Base-by-base conservation (phyloP, 2,113 vertebrate genomes). In the Amphiprion percula region DNA sequence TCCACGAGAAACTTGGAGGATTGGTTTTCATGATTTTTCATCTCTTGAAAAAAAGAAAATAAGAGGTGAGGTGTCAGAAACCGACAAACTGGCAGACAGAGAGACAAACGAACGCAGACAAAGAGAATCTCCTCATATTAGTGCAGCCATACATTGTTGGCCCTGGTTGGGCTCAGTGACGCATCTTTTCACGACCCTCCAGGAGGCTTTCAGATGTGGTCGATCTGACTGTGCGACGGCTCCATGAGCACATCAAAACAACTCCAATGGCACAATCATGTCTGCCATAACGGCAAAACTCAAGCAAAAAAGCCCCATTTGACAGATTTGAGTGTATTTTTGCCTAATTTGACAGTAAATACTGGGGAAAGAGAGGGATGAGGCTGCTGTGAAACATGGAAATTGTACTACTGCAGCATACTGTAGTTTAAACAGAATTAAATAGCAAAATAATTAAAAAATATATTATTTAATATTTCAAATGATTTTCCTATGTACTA, bases 151-250 rank as follows among this genome's bases (percentile, higher is more conserved):
- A 54, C 55, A 59, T 69, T 80, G 77, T 78, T 77, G 61, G 60
- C 30, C 62, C 73, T 5, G 8, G 62, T 50, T 66, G 72, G 79
- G n/a, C 44, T 62, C n/a, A 4, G 77, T 91, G 91, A 94, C 80
- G 76, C 78, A 75, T 74, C 68, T 79, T 89, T 90, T 88, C 79
- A 72, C 80, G 73, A 80, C 69, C 85, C 33, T 64, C 41, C 37
- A 55, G 62, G 53, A 53, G 49, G 37, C 28, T 44, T 63, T 76
- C 44, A 76, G 58, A 85, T 77, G 75, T 78, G 88, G 73, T 74
- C 5, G 56, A 73, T 30, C 50, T 77, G 53, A 50, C 56, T 76
- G 49, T 39, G 23, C 30, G 28, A 47, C 6, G 14, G 1, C 60
- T 68, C 54, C 4, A 28, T 6, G 4, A 70, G 49, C 23, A 77